phyloP scores from a whole-genome alignment of 1,140 invertebrate species.

The Paralvinella palmiformis region DNA sequence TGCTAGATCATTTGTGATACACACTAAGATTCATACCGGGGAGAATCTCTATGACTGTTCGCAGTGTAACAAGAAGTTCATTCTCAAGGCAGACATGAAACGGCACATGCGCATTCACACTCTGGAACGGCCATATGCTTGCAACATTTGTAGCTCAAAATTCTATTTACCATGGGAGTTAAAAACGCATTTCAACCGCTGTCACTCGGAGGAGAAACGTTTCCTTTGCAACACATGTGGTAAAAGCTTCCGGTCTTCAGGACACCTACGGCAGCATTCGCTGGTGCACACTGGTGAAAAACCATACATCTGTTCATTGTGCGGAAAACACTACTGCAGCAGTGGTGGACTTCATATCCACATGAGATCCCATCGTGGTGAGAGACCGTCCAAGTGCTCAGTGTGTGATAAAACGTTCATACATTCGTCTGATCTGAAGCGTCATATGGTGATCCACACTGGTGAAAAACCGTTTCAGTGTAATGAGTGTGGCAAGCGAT shows the following conservation, averaged over 20 bases:
- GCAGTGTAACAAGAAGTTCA: too few relatives aligned
- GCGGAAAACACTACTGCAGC: slow-evolving; percentile 91
- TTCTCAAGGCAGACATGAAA: too few relatives aligned
- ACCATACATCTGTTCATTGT: slow-evolving; percentile 65
- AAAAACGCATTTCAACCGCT: too few relatives aligned
- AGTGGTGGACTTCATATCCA: slow-evolving; percentile 94
- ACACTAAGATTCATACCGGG: too few relatives aligned
- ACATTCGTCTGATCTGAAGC: slow-evolving; percentile 90
- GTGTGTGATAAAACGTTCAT: slow-evolving; percentile 98
- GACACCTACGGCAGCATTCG: slow-evolving; percentile 10
- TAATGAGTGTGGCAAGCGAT: slow-evolving; percentile 84
- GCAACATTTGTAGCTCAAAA: too few relatives aligned
- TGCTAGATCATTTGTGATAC: too few relatives aligned
- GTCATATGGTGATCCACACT: slow-evolving; percentile 99
- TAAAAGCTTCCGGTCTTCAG: background rate
- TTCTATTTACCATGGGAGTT: too few relatives aligned
- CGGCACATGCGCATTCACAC: too few relatives aligned
- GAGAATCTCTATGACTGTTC: too few relatives aligned
- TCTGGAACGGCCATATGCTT: too few relatives aligned
- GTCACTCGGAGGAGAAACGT: slow-evolving; percentile 7
- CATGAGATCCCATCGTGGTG: slow-evolving; percentile 91
- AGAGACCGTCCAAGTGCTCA: slow-evolving; percentile 97
- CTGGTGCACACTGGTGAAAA: background rate
- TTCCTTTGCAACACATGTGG: slow-evolving; percentile 10
- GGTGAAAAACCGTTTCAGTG: slow-evolving; percentile 93